phyloP scores from a whole-genome alignment of 2,888 invertebrate genomes.

The Eupithecia vulgata region DNA sequence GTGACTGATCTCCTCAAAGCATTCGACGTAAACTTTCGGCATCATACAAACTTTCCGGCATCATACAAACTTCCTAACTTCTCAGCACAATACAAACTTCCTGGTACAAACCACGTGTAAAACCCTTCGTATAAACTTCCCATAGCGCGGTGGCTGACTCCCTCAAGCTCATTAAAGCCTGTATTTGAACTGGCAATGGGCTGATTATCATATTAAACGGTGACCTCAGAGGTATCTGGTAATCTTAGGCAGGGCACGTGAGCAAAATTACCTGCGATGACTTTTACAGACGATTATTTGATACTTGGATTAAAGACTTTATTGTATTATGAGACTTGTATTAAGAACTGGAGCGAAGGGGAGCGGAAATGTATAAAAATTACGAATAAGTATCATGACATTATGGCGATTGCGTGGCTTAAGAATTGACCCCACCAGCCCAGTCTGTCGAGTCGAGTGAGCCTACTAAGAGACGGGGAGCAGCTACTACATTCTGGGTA shows the following conservation, averaged over 20 bases:
- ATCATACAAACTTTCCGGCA: constrained; percentile 8
- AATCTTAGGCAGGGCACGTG: constrained; percentile 32
- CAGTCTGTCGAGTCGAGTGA: not conserved
- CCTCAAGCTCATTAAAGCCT: constrained; percentile 59
- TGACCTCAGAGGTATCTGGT: constrained; percentile 50
- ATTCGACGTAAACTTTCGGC: constrained; percentile 7
- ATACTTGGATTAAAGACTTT: constrained; percentile 9
- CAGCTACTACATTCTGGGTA: not conserved
- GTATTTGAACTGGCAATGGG: constrained; percentile 67
- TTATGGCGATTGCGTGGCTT: not conserved
- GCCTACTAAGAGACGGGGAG: not conserved
- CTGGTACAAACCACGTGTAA: constrained; percentile 8
- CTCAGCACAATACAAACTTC: constrained; percentile 9
- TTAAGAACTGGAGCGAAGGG: not conserved
- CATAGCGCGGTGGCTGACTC: constrained; percentile 31
- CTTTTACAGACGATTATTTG: constrained; percentile 19
- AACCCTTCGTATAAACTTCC: constrained; percentile 29
- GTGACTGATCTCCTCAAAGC: constrained; percentile 9
- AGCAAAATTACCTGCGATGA: constrained; percentile 26
- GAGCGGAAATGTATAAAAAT: not conserved
- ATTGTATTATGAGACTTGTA: not conserved
- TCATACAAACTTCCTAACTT: constrained; percentile 2
- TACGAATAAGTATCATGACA: not conserved
- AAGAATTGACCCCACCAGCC: not conserved
- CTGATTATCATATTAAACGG: constrained; percentile 75